Percentiles rank a stretch among this genome's conserved stretches.
Evolutionary conservation across 2,113 vertebrate genomes (phyloP).

Genomic region (Neofelis nebulosa): DNA sequence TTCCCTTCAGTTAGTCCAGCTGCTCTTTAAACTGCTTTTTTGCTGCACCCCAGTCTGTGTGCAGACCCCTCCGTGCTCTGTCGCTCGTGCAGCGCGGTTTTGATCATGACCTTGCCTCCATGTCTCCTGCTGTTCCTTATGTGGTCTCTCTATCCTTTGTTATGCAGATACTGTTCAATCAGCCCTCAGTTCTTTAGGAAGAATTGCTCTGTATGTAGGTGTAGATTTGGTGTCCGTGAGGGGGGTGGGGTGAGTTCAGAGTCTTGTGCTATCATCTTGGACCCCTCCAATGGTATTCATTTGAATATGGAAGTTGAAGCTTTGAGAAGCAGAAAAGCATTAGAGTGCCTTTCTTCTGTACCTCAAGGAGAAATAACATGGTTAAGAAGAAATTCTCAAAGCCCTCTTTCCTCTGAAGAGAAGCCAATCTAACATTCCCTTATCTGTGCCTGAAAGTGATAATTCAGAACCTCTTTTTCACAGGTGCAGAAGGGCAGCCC

Average conservation of each 20-base stretch:
- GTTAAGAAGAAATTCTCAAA: not conserved
- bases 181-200: not conserved
- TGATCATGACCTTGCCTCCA: not conserved
- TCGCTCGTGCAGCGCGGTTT: too few relatives aligned
- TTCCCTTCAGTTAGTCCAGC: not conserved
- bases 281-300: not conserved
- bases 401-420: not conserved
- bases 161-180: not conserved
- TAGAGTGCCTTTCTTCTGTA: not conserved
- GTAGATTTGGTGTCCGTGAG: not conserved
- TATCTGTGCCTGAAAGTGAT: not conserved
- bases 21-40: not conserved
- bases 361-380: not conserved
- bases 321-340: not conserved
- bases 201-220: not conserved
- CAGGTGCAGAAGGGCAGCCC: slow-evolving; percentile 89
- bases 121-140: not conserved
- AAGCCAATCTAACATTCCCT: too few relatives aligned
- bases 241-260: not conserved
- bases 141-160: not conserved
- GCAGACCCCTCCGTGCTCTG: not conserved
- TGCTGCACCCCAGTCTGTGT: not conserved
- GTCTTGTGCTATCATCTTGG: not conserved
- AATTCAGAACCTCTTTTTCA: slow-evolving; percentile 25
- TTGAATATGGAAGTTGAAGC: not conserved